Conservation (phyloP, 2,888 invertebrate species). For the Nymphalis polychloros region DNA sequence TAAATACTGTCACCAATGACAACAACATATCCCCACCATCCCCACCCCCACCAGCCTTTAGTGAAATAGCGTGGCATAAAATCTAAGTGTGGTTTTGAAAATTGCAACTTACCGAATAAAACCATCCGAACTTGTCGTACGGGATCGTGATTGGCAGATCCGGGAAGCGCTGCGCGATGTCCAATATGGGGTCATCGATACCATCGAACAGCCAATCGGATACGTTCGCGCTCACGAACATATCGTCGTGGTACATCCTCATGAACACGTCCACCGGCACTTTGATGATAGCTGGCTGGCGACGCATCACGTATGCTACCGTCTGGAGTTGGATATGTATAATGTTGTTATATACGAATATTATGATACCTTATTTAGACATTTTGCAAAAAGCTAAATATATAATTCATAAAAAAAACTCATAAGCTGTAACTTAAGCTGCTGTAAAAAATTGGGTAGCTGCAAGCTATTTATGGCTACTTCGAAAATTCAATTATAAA, state of each 20-base stretch:
- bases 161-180: conserved; percentile 77
- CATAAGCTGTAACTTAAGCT: too few relatives aligned
- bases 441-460: too few relatives aligned
- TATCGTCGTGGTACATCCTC: conserved; percentile 70
- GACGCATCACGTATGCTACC: conserved; percentile 82
- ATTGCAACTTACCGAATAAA: conserved; percentile 84
- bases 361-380: too few relatives aligned
- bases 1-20: too few relatives aligned
- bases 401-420: too few relatives aligned
- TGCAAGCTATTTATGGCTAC: too few relatives aligned
- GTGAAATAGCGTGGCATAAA: too few relatives aligned
- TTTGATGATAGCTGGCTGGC: conserved; percentile 57
- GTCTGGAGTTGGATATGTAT: conserved; percentile 73
- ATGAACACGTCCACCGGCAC: conserved; percentile 81
- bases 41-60: too few relatives aligned
- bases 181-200: conserved; percentile 87
- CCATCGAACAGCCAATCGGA: conserved; percentile 90
- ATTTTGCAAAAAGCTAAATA: too few relatives aligned
- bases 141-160: conserved; percentile 83
- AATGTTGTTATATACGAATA: too few relatives aligned
- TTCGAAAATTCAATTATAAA: too few relatives aligned
- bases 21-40: too few relatives aligned
- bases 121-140: conserved; percentile 92
- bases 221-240: conserved; percentile 84
- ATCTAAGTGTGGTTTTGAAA: background rate